Percentiles rank a stretch among this genome's conserved stretches.
Conservation (phyloP, 2,888 invertebrate species). For the Pandemis corylana region DNA sequence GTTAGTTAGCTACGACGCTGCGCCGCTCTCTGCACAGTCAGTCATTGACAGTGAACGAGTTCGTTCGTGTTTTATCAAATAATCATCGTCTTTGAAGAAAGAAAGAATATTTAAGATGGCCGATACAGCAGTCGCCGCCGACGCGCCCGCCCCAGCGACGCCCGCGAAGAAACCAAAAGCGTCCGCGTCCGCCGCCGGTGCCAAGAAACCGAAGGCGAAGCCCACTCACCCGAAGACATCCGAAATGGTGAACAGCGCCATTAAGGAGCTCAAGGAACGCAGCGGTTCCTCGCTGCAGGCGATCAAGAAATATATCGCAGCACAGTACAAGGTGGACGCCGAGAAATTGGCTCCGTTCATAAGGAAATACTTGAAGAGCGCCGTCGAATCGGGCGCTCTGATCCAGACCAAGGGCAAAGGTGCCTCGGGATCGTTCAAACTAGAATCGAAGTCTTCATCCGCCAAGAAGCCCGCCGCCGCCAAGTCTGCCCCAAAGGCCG, state of each 20-base stretch:
- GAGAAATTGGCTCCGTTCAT: slow-evolving; percentile 85
- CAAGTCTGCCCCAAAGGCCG: slow-evolving; percentile 49
- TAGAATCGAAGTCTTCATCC: slow-evolving; percentile 57
- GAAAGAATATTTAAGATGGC: slow-evolving; percentile 31
- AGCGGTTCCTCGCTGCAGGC: slow-evolving; percentile 84
- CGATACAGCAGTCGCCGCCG: slow-evolving; percentile 1
- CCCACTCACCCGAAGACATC: slow-evolving; percentile 60
- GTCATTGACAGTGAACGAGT: slow-evolving; percentile 14
- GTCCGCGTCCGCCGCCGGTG: slow-evolving; percentile 47
- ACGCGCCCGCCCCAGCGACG: slow-evolving; percentile 54
- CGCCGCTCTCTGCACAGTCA: neutral
- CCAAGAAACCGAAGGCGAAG: slow-evolving; percentile 62
- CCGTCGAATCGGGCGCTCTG: slow-evolving; percentile 80
- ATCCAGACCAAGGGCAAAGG: slow-evolving; percentile 53
- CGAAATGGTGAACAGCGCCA: slow-evolving; percentile 69
- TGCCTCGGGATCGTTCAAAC: slow-evolving; percentile 30
- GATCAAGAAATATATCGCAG: slow-evolving; percentile 87
- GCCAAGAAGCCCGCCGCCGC: slow-evolving; percentile 46
- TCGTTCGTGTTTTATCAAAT: no score
- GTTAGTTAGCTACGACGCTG: neutral
- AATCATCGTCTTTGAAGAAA: neutral
- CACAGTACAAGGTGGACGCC: slow-evolving; percentile 85
- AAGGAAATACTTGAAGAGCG: slow-evolving; percentile 84
- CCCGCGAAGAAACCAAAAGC: slow-evolving; percentile 57
- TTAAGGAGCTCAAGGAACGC: slow-evolving; percentile 80